Percentiles rank a stretch among this genome's conserved stretches.
These are phyloP conservation scores for Sycophaga agraensis DNA, from an alignment of 1,140 invertebrate genomes.

Conservation along the genomic window DNA sequence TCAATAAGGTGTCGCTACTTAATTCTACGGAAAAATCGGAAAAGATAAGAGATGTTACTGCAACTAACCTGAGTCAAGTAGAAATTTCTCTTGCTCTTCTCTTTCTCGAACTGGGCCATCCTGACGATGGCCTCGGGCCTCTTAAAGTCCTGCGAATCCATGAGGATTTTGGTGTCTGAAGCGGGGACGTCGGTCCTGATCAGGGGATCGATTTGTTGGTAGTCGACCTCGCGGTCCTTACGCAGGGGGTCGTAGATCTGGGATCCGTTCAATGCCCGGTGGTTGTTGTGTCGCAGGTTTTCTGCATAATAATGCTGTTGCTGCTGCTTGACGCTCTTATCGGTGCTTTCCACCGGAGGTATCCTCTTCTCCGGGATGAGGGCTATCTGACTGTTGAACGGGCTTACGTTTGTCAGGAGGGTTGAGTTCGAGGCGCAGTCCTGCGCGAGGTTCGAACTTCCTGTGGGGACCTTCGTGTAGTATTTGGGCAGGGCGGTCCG, in stretches of 20 bases:
- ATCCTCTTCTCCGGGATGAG: constrained; percentile 37
- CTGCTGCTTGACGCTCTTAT: not conserved
- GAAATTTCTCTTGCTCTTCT: not conserved
- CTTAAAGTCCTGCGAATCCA: constrained; percentile 35
- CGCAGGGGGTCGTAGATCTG: constrained; percentile 44
- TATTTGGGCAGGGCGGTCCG: constrained; percentile 44
- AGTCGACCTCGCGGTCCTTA: constrained; percentile 36
- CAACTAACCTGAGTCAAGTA: constrained; percentile 38
- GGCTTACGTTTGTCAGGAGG: constrained; percentile 58
- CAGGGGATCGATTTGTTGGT: constrained; percentile 49
- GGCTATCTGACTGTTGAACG: constrained; percentile 54
- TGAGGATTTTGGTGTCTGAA: constrained; percentile 17
- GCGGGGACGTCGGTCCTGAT: constrained; percentile 31
- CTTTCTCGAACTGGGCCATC: constrained; percentile 34
- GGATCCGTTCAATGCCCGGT: constrained; percentile 37
- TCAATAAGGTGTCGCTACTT: no score
- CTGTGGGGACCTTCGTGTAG: constrained; percentile 52
- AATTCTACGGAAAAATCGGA: no score
- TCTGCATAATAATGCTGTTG: constrained; percentile 48
- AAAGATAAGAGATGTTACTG: no score
- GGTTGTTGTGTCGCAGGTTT: constrained; percentile 48
- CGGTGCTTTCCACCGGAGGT: not conserved
- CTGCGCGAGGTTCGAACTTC: constrained; percentile 58
- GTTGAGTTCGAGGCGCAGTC: constrained; percentile 63
- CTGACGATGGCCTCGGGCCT: not conserved